These are phyloP conservation scores for Bovichtus variegatus DNA, from an alignment of 2,797 vertebrate species.

Conservation along the genomic window DNA sequence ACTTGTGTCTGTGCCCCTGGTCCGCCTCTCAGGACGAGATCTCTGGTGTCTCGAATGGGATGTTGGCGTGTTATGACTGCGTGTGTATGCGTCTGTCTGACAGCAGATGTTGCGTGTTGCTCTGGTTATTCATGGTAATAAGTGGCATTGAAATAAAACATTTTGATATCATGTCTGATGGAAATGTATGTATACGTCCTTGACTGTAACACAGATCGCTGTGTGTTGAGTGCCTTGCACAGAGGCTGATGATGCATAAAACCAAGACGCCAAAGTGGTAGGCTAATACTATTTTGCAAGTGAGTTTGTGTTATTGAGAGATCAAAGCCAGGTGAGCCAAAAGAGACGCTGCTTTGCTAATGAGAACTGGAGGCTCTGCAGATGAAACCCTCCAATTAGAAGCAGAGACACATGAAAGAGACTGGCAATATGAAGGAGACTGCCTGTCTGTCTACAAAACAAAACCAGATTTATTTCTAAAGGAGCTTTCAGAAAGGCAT, in stretches of 20 bases:
- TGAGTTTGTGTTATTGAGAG: conserved; percentile 61
- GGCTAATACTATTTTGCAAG: conserved; percentile 43
- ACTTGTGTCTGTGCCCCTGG: conserved; percentile 33
- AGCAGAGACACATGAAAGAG: conserved; percentile 79
- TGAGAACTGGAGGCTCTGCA: conserved; percentile 66
- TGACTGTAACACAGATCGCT: neutral
- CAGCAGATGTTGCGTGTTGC: conserved; percentile 10
- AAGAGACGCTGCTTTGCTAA: conserved; percentile 71
- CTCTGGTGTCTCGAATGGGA: conserved; percentile 32
- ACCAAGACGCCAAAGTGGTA: neutral
- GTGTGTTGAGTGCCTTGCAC: neutral
- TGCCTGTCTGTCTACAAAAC: conserved; percentile 72
- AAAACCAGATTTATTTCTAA: conserved; percentile 3
- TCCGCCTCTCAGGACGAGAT: conserved; percentile 51
- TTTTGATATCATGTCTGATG: neutral
- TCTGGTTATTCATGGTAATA: neutral
- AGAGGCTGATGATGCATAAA: conserved; percentile 7
- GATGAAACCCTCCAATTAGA: conserved; percentile 78
- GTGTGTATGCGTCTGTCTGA: conserved; percentile 17
- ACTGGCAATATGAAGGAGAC: conserved; percentile 73
- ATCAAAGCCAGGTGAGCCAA: conserved; percentile 82
- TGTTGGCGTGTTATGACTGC: conserved; percentile 13
- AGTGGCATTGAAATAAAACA: neutral
- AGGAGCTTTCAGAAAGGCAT: conserved; percentile 2
- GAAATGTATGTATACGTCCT: neutral